A percentile compares a stretch with the other conserved stretches of the same genome.
phyloP scores from a whole-genome alignment of 1,140 invertebrate genomes.

The Rhizoglyphus robini region DNA sequence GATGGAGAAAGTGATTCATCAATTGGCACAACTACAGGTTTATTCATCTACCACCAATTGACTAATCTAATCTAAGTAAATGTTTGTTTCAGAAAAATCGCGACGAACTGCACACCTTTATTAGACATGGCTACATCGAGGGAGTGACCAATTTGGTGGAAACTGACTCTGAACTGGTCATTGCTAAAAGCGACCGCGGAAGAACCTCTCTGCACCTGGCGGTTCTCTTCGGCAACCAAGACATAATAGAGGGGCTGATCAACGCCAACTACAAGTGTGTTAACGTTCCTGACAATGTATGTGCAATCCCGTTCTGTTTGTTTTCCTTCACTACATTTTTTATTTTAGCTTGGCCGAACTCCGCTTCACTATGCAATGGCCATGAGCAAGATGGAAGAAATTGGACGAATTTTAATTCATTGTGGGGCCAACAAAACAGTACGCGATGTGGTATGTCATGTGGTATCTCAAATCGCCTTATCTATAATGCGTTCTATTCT shows the following conservation, averaged over 20 bases:
- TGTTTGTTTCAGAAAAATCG: slow-evolving; percentile 45
- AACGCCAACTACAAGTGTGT: slow-evolving; percentile 54
- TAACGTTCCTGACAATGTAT: slow-evolving; percentile 67
- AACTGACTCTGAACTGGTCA: slow-evolving; percentile 43
- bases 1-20: slow-evolving; percentile 44
- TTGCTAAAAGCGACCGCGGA: slow-evolving; percentile 52
- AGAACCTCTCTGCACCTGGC: slow-evolving; percentile 63
- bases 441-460: slow-evolving; percentile 54
- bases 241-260: slow-evolving; percentile 57
- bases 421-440: slow-evolving; percentile 60
- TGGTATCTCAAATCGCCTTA: neutral
- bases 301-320: slow-evolving; percentile 27
- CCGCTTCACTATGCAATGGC: slow-evolving; percentile 80
- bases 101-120: slow-evolving; percentile 57
- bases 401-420: slow-evolving; percentile 61
- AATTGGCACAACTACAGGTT: slow-evolving; percentile 59
- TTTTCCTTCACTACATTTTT: slow-evolving; percentile 8
- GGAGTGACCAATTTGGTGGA: slow-evolving; percentile 46
- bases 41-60: slow-evolving; percentile 18
- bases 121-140: slow-evolving; percentile 48
- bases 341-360: slow-evolving; percentile 57
- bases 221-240: slow-evolving; percentile 58
- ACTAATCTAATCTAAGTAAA: neutral
- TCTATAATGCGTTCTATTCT: neutral
- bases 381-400: slow-evolving; percentile 58